Evolutionary conservation across 2,797 vertebrate species (phyloP), one percentile per base, ranked within the genome.

Genomic region (Clamator glandarius): DNA sequence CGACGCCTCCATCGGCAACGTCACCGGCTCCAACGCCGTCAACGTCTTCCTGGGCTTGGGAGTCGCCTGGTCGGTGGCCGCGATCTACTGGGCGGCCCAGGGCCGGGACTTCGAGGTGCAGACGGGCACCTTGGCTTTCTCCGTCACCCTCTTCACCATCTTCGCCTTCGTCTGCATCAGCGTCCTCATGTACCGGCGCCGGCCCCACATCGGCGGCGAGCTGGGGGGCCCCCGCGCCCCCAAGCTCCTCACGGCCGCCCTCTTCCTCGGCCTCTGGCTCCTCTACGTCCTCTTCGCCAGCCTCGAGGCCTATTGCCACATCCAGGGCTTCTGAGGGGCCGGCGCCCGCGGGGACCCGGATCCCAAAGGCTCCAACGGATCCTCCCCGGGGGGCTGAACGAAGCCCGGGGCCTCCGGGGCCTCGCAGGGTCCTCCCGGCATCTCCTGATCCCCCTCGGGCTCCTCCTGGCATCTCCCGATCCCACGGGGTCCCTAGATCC

Each of bases 31-130:
- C 97, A 99, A 99, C 42, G 99, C 98, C 1, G 99, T 99, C 93
- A 99, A 99, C 54, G 99, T 99, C 92, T 99, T 99, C 97, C 96
- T 99, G 97, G 99, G 99, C 13, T 98, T 99, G 67, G 99, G 99
- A 6, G 98, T 99, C 90, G 99, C 98, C 36, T 99, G 99, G 99
- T 98, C 98, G 0, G 98, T 99, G 97, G 98, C 99, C 0, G 98
- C 99, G 21, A 93, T 99, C 87, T 99, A 99, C 97, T 99, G 98
- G 98, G 96, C 93, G 6, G 79, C 97, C 63, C 95, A 98, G 89
- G 98, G 98, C 25, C 95, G 98, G 76, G 85, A 87, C 64, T 99
- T 99, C 94, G 80, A 48, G 76, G 99, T 99, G 95, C 95, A 98
- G 16, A 98, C 98, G 0, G 99, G 99, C 13, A 98, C 98, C 1